These are phyloP conservation scores for Podiceps cristatus DNA, from an alignment of 2,113 vertebrate genomes.

Conservation along the genomic window DNA sequence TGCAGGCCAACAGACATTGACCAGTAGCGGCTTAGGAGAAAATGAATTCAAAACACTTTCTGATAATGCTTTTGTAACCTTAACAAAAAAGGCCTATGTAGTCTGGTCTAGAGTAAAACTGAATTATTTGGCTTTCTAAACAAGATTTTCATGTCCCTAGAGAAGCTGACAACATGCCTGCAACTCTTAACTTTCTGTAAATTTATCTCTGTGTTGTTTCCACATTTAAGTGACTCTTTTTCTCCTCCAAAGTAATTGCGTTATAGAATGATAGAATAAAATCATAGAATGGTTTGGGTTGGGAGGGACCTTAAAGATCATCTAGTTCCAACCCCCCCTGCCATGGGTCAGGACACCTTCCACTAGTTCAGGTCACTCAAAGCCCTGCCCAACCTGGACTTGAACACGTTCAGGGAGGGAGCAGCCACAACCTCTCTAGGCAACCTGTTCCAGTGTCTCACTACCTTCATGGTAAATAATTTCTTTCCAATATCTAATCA, in stretches of 20 bases:
- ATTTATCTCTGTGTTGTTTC: neutral
- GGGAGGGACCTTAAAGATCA: neutral
- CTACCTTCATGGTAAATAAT: too few species aligned
- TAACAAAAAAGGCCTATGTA: neutral
- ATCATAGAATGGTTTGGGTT: neutral
- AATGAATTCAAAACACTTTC: neutral
- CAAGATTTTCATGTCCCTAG: neutral
- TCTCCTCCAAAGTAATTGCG: neutral
- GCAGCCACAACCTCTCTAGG: too few species aligned
- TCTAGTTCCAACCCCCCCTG: neutral
- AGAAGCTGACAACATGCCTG: neutral
- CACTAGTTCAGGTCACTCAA: too few species aligned
- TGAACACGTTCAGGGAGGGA: too few species aligned
- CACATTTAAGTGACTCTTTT: neutral
- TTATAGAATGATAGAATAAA: neutral
- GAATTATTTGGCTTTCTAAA: neutral
- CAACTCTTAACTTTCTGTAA: neutral
- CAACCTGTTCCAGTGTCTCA: too few species aligned
- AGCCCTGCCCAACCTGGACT: too few species aligned
- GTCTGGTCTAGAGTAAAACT: neutral
- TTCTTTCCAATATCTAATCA: too few species aligned
- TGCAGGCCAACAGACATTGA: neutral
- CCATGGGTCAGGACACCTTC: neutral
- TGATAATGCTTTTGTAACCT: neutral
- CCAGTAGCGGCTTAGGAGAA: neutral